Evolutionary conservation across 2,888 invertebrate genomes (phyloP), one percentile per base, ranked within the genome.

Genomic region (Lasioglossum figueresi): DNA sequence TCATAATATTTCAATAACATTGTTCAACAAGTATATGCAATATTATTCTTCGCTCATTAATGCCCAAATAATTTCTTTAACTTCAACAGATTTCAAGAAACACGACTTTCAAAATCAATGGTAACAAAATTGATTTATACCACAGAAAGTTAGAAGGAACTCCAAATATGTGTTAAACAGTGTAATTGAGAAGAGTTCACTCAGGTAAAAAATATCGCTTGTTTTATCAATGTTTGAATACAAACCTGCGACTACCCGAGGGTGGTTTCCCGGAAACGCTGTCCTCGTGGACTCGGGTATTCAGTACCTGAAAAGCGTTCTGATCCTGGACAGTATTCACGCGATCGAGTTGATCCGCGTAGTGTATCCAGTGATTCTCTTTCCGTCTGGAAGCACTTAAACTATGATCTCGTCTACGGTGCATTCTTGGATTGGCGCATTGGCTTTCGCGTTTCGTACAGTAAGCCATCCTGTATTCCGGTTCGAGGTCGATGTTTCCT

Each of bases 391-490:
- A 92, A 75, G 90, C 92, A 86, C 93, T 93, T 14, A 89, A 80
- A 78, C 93, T 94, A 78, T 93, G 92, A 68, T 94, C 93, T 6
- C 93, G 87, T 68, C 86, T 84, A 19, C 91, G 88, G 84, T 91
- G 91, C 80, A 88, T 90, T 77, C 89, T 88, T 2, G 88, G 87
- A 43, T 93, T 92, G 43, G 43, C 76, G 71, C 31, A 78, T 40
- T 80, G 76, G 76, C 74, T 74, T 52, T 84, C 82, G n/a, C 89
- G 89, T 80, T 87, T 90, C 2, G 87, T 80, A 76, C 94, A 93
- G 66, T 94, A 94, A 31, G 95, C 95, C 86, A 94, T 95, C 74
- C 95, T 94, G 84, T 96, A 96, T 90, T 96, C 96, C 0, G 96
- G 96, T 56, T 94, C 93, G 59, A 95, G 90, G 40, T 95, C 93